phyloP scores from a whole-genome alignment of 2,888 invertebrate species.

The Thyatira batis region DNA sequence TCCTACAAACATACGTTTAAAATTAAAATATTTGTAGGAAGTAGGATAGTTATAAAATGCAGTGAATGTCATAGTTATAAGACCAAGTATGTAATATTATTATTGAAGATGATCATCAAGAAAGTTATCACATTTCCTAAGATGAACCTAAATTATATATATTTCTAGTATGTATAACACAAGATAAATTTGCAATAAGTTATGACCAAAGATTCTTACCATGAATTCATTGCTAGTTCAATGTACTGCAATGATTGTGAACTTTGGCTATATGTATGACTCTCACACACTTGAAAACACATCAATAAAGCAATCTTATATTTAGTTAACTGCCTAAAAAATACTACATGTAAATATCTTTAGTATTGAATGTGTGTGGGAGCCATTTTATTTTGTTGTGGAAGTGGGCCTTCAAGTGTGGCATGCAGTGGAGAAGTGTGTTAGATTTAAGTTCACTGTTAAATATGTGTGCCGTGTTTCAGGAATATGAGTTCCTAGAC shows the following conservation, averaged over 20 bases:
- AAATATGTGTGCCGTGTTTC: slow-evolving; percentile 64
- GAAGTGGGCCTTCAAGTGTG: slow-evolving; percentile 9
- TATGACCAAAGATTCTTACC: not conserved
- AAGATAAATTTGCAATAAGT: not conserved
- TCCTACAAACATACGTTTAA: too few relatives aligned
- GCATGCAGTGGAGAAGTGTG: slow-evolving; percentile 19
- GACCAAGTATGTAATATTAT: not conserved
- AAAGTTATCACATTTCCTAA: not conserved
- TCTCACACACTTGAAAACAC: not conserved
- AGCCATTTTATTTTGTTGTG: slow-evolving; percentile 18
- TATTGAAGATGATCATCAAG: not conserved
- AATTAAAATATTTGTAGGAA: too few relatives aligned
- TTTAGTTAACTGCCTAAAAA: not conserved
- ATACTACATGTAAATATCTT: not conserved
- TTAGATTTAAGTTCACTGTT: slow-evolving; percentile 27
- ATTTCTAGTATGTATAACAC: not conserved
- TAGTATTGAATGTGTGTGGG: slow-evolving; percentile 3
- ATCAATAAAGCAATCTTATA: not conserved
- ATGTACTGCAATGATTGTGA: slow-evolving; percentile 13
- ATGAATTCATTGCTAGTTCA: not conserved
- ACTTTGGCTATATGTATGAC: slow-evolving; percentile 13
- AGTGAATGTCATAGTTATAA: not conserved
- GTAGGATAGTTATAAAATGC: not conserved
- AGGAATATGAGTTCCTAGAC: slow-evolving; percentile 89
- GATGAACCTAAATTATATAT: not conserved